A percentile compares a stretch with the other conserved stretches of the same genome.
phyloP scores from a whole-genome alignment of 2,797 vertebrate genomes.

The Enteromius radiatus region DNA sequence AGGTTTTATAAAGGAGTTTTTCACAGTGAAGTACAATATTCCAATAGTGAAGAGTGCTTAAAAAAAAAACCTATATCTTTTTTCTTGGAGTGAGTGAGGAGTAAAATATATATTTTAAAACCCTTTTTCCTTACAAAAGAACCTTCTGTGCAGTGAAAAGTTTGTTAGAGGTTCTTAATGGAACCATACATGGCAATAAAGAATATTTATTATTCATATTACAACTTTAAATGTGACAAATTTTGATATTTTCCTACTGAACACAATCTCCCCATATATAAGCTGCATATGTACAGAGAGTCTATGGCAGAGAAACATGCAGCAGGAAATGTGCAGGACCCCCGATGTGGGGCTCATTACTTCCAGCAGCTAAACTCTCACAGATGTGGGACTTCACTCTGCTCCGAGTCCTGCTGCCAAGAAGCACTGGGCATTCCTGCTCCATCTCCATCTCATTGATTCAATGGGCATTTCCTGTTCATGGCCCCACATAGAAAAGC shows the following conservation, averaged over 20 bases:
- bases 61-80: not conserved
- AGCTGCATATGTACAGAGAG: constrained; percentile 19
- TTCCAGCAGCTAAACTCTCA: constrained; percentile 76
- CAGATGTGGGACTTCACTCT: constrained; percentile 73
- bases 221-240: not conserved
- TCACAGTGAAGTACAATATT: not conserved
- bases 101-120: not conserved
- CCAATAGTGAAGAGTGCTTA: not conserved
- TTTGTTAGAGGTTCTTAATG: not conserved
- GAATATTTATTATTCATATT: not conserved
- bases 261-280: not conserved
- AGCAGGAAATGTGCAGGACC: constrained; percentile 57
- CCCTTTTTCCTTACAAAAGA: not conserved
- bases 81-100: not conserved
- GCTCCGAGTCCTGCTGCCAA: constrained; percentile 57
- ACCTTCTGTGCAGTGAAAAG: not conserved
- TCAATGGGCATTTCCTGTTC: constrained; percentile 79
- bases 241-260: not conserved
- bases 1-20: not conserved
- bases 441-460: constrained; percentile 64
- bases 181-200: not conserved
- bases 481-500: constrained; percentile 70
- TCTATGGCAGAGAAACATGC: constrained; percentile 35
- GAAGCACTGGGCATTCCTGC: constrained; percentile 63
- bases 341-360: constrained; percentile 65